A percentile compares a stretch with the other conserved stretches of the same genome.
Conservation (phyloP, 2,888 invertebrate genomes). For the Maniola hyperantus region DNA sequence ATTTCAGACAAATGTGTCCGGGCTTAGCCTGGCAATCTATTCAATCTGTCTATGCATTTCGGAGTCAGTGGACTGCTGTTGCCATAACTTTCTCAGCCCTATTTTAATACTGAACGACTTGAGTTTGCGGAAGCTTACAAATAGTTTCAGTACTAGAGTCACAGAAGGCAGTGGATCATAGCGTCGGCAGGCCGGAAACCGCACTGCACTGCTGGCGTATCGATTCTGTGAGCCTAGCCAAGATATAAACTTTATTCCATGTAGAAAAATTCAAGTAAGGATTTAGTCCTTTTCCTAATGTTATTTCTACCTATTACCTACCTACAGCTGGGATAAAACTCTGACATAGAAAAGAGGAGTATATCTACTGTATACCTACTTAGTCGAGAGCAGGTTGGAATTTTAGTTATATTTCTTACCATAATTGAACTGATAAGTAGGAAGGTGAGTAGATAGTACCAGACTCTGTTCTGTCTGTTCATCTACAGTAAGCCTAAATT, state of each 20-base stretch:
- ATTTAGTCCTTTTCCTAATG: background rate
- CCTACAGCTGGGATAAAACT: background rate
- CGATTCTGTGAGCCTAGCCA: constrained; percentile 45
- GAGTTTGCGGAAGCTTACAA: constrained; percentile 12
- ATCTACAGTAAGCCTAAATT: too few relatives aligned
- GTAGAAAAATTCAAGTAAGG: background rate
- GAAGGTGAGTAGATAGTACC: too few relatives aligned
- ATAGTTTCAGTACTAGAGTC: constrained; percentile 23
- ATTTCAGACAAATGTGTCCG: too few relatives aligned
- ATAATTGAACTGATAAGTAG: background rate
- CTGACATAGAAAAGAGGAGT: background rate
- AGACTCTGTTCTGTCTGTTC: background rate
- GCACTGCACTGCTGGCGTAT: constrained; percentile 52
- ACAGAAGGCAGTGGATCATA: constrained; percentile 39
- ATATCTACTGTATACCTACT: too few relatives aligned
- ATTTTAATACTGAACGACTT: background rate
- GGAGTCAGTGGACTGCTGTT: background rate
- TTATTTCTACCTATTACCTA: background rate
- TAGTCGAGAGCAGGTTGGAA: background rate
- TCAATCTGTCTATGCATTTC: too few relatives aligned
- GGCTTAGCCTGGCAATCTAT: too few relatives aligned
- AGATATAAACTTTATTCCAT: background rate
- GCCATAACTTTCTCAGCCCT: background rate
- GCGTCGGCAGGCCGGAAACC: constrained; percentile 40
- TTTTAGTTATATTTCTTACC: background rate